Conservation (phyloP, 2,888 invertebrate species). For the Cephus rjabovi region DNA sequence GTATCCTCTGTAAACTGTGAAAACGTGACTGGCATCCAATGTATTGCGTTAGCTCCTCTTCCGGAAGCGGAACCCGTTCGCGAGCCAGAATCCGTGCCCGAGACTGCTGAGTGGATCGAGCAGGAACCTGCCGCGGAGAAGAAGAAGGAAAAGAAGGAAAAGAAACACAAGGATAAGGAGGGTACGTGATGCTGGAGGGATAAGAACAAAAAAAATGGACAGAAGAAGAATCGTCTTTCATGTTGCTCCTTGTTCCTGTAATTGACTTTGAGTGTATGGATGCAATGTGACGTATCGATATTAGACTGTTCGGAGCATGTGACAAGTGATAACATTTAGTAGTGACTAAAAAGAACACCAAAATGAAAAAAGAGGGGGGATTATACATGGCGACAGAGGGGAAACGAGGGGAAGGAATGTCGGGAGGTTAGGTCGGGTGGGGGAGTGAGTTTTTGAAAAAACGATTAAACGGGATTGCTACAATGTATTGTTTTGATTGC, state of each 20-base stretch:
- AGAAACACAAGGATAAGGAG: conserved; percentile 32
- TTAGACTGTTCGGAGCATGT: too few species aligned
- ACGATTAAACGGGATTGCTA: too few species aligned
- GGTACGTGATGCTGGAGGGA: conserved; percentile 2
- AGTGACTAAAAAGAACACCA: too few species aligned
- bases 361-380: too few species aligned
- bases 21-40: not conserved
- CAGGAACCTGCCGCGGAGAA: conserved; percentile 24
- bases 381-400: conserved; percentile 19
- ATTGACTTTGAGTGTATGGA: too few species aligned
- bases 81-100: conserved; percentile 24
- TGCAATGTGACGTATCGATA: too few species aligned
- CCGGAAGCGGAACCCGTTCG: conserved; percentile 24
- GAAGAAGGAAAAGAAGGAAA: conserved; percentile 41
- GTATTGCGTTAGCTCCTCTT: conserved; percentile 15
- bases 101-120: conserved; percentile 18
- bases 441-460: too few species aligned
- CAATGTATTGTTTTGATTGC: conserved; percentile 22
- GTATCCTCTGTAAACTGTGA: not conserved
- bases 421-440: conserved; percentile 1
- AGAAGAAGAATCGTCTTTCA: too few species aligned
- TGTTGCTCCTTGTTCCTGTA: too few species aligned
- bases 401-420: conserved; percentile 30
- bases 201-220: too few species aligned
- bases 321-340: too few species aligned